Evolutionary conservation across 1,140 invertebrate genomes (phyloP).

Genomic region (Drosophila orosa): DNA sequence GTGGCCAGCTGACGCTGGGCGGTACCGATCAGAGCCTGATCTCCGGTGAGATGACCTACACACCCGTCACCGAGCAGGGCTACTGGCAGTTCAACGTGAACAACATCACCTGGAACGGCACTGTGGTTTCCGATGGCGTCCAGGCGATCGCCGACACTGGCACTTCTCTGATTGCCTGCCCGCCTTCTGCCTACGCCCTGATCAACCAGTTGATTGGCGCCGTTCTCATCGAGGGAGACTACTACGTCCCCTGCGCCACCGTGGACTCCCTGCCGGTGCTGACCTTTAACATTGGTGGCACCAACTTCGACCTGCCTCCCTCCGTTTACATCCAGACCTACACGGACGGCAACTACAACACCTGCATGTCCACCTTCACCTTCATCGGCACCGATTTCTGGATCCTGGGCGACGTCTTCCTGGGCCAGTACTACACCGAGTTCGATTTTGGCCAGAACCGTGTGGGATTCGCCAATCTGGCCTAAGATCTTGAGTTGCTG

Average conservation of each 20-base stretch:
- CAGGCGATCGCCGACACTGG: constrained; percentile 91
- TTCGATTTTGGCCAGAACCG: constrained; percentile 89
- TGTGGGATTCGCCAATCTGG: constrained; percentile 86
- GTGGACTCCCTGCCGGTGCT: constrained; percentile 51
- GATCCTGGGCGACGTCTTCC: constrained; percentile 87
- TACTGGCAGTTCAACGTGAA: constrained; percentile 82
- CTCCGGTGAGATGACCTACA: constrained; percentile 68
- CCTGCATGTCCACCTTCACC: constrained; percentile 96
- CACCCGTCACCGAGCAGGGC: constrained; percentile 66
- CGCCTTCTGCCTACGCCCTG: constrained; percentile 65
- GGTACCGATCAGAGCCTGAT: constrained; percentile 66
- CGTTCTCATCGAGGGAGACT: constrained; percentile 35
- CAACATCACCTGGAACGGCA: constrained; percentile 51
- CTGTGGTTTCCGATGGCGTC: constrained; percentile 84
- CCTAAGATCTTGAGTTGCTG: constrained; percentile 81
- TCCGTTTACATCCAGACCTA: constrained; percentile 85
- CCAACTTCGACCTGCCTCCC: constrained; percentile 53
- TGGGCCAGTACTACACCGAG: constrained; percentile 89
- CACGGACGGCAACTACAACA: constrained; percentile 86
- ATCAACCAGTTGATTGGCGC: constrained; percentile 60
- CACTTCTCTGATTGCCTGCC: constrained; percentile 90
- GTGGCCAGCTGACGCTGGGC: constrained; percentile 69
- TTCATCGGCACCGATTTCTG: constrained; percentile 85
- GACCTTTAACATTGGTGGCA: constrained; percentile 60
- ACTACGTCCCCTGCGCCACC: constrained; percentile 57